These are phyloP conservation scores for Taxidea taxus DNA, from an alignment of 2,113 vertebrate genomes.

Conservation along the genomic window DNA sequence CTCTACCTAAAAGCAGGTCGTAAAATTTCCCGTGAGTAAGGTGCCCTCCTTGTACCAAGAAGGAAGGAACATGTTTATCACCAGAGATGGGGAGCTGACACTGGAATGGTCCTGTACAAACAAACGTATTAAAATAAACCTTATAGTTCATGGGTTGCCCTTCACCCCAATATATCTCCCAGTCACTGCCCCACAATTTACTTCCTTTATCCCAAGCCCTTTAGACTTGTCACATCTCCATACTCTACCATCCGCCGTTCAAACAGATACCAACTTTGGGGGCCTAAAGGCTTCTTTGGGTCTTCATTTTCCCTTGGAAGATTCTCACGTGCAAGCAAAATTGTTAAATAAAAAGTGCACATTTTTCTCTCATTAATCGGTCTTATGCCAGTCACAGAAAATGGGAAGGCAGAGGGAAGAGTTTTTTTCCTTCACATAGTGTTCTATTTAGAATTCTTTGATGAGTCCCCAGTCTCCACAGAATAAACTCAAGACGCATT, in stretches of 20 bases:
- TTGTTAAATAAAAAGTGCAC: neutral
- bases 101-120: neutral
- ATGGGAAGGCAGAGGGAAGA: neutral
- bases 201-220: no score
- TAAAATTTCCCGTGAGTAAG: neutral
- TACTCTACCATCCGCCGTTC: no score
- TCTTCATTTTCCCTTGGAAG: neutral
- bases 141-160: neutral
- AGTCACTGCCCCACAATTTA: neutral
- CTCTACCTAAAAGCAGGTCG: neutral
- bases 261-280: neutral
- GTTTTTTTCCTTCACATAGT: no score
- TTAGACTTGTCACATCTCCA: neutral
- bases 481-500: neutral
- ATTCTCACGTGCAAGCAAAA: neutral
- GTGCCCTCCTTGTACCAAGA: neutral
- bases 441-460: neutral
- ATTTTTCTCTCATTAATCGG: neutral
- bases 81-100: neutral
- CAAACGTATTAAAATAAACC: neutral
- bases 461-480: neutral
- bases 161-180: neutral
- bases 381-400: neutral
- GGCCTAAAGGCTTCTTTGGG: neutral
- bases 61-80: neutral